Percentiles rank a stretch among this genome's conserved stretches.
These are phyloP conservation scores for Boloria selene DNA, from an alignment of 2,888 invertebrate species.

Conservation along the genomic window DNA sequence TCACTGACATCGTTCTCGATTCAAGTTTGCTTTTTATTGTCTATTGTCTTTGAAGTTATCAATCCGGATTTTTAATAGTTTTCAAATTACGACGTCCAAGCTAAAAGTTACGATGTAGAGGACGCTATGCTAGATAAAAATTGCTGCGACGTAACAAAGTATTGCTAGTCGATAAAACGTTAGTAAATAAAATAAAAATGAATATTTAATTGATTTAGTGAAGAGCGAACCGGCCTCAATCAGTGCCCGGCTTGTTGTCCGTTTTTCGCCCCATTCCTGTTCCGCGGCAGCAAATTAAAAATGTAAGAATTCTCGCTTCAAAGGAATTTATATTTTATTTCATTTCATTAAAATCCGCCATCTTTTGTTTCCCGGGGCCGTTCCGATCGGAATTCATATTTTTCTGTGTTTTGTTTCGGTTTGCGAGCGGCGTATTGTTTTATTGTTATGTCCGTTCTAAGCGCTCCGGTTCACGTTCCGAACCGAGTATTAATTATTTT, in stretches of 20 bases:
- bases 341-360: constrained; percentile 81
- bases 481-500: constrained; percentile 79
- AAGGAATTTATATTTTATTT: constrained; percentile 82
- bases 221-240: constrained; percentile 41
- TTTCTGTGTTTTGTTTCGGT: constrained; percentile 81
- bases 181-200: constrained; percentile 34
- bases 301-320: constrained; percentile 81
- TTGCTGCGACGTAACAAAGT: constrained; percentile 1
- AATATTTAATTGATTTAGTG: constrained; percentile 40
- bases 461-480: constrained; percentile 68
- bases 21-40: constrained; percentile 17
- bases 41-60: constrained; percentile 22
- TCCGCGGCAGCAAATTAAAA: constrained; percentile 78
- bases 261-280: constrained; percentile 76
- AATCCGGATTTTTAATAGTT: constrained; percentile 16
- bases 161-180: constrained; percentile 1
- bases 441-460: constrained; percentile 73
- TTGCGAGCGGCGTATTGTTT: constrained; percentile 75
- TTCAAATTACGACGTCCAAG: constrained; percentile 4
- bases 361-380: constrained; percentile 79
- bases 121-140: constrained; percentile 4
- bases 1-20: constrained; percentile 22
- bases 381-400: constrained; percentile 81
- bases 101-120: neutral
- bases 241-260: constrained; percentile 52